phyloP scores from a whole-genome alignment of 1,140 invertebrate species.

The Sogatella furcifera region DNA sequence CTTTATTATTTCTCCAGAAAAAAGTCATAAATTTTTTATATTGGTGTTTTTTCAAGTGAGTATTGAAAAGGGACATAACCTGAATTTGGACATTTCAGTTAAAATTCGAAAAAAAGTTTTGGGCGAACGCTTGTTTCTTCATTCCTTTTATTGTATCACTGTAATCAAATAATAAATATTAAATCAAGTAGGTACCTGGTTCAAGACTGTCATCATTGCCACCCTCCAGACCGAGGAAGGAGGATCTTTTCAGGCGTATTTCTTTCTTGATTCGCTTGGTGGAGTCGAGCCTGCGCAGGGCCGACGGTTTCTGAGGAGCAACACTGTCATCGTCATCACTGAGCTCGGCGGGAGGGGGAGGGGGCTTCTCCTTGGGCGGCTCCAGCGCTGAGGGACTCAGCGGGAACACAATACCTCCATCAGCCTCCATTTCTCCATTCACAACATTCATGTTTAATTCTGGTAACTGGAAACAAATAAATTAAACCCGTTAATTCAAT shows the following conservation, averaged over 20 bases:
- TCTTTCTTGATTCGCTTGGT: conserved; percentile 79
- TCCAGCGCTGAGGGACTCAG: conserved; percentile 47
- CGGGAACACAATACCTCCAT: conserved; percentile 7
- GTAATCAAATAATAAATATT: too few species aligned
- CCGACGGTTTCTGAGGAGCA: conserved; percentile 1
- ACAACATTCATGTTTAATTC: not conserved
- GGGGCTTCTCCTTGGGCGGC: conserved; percentile 76
- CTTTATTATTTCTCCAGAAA: too few species aligned
- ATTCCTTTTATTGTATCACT: too few species aligned
- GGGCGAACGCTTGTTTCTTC: too few species aligned
- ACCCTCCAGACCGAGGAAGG: conserved; percentile 74
- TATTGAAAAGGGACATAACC: too few species aligned
- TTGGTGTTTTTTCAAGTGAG: too few species aligned
- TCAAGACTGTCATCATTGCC: conserved; percentile 51
- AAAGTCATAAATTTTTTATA: not conserved
- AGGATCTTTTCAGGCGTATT: conserved; percentile 67
- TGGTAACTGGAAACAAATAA: not conserved
- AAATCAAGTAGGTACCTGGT: conserved; percentile 29
- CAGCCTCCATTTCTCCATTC: not conserved
- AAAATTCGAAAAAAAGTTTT: too few species aligned
- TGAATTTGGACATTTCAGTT: too few species aligned
- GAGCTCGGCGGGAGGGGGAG: conserved; percentile 55
- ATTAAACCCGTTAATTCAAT: not conserved
- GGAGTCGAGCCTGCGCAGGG: conserved; percentile 62
- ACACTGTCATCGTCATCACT: conserved; percentile 34